Conservation (phyloP, 2,113 vertebrate species). For the Thermophis baileyi region DNA sequence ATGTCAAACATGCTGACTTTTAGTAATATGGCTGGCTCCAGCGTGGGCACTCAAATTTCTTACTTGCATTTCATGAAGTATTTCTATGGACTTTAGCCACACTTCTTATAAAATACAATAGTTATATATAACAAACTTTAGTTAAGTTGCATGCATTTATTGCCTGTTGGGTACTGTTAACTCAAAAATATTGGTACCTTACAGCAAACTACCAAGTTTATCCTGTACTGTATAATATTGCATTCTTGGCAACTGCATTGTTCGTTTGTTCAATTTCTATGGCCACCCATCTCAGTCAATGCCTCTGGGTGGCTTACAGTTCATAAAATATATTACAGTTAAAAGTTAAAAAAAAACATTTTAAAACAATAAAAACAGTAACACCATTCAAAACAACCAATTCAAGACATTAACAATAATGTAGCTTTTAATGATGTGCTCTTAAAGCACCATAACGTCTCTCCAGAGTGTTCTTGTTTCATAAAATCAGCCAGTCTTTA, state of each 20-base stretch:
- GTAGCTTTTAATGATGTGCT: neutral
- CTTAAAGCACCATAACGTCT: neutral
- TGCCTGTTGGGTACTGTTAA: neutral
- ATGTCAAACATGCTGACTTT: neutral
- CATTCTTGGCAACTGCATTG: neutral
- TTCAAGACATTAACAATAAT: neutral
- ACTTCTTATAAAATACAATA: neutral
- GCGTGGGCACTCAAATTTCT: neutral
- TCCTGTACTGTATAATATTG: neutral
- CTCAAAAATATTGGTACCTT: neutral
- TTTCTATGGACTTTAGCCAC: neutral
- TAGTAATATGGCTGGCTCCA: neutral
- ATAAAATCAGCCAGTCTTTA: accelerated
- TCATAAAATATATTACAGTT: neutral
- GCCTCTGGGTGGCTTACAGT: neutral
- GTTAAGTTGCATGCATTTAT: accelerated
- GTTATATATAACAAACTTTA: neutral
- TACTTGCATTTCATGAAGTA: neutral
- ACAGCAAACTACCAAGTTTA: neutral
- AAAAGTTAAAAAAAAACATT: neutral
- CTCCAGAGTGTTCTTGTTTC: neutral
- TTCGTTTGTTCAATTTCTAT: neutral
- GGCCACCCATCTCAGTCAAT: neutral
- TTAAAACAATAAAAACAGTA: neutral
- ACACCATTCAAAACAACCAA: neutral